Evolutionary conservation across 2,113 vertebrate species (phyloP), one percentile per base, ranked within the genome.

Genomic region (Brachyhypopomus gauderio): DNA sequence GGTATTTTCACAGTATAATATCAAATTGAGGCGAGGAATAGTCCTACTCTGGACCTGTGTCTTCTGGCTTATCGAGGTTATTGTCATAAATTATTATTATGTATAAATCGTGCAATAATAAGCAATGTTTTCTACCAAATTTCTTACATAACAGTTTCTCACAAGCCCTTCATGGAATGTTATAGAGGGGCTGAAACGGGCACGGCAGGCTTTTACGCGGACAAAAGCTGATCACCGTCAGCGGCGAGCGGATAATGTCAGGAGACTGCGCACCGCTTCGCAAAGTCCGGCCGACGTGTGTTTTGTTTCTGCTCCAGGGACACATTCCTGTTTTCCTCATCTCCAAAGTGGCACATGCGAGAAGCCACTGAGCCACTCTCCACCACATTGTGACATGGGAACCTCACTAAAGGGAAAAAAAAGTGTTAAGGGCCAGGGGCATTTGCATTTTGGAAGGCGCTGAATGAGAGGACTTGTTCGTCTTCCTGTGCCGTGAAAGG

Each of bases 361-460:
- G 80, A 77, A 83, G 79, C 85, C 88, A 89, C 90, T 75, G 85
- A 79, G 82, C 80, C 82, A 84, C 88, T 86, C 89, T 83, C 80
- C 89, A 86, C 89, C 87, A 88, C 91, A 92, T 90, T 90, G 88
- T 93, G 91, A 94, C 92, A 93, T 92, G 92, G 92, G 92, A 92
- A 92, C 89, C 87, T 90, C 92, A 90, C 91, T 92, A 92, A 94
- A 93, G 45, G 45, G 12, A 14, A 87, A 85, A 90, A 93, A 93
- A 87, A 86, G 91, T 91, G 89, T 93, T 92, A 92, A 94, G 92
- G 90, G 89, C 91, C 87, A 86, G 91, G 87, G 89, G 86, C 91
- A 94, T 94, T 94, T 92, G 93, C 92, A 94, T 93, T 94, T 94
- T 94, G 92, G 93, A 94, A 80, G 85, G 75, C 34, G 6, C 83